Percentiles rank a stretch among this genome's conserved stretches.
These are phyloP conservation scores for Eristalinus sepulchralis DNA, from an alignment of 2,888 invertebrate genomes.

Conservation along the genomic window DNA sequence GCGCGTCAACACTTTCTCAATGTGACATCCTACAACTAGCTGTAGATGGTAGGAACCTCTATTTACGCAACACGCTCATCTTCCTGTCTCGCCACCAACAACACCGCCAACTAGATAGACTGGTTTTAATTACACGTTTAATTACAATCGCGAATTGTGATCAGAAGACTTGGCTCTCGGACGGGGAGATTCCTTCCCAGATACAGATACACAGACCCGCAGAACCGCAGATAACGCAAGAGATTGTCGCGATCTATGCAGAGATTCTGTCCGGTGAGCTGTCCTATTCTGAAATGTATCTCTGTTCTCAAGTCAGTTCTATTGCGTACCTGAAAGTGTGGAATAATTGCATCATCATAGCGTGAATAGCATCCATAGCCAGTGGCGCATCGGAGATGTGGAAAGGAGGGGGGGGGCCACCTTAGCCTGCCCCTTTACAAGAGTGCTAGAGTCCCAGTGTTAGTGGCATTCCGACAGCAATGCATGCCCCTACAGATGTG, in stretches of 20 bases:
- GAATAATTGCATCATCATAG: constrained; percentile 68
- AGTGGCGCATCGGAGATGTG: constrained; percentile 33
- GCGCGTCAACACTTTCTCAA: constrained; percentile 68
- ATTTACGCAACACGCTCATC: constrained; percentile 37
- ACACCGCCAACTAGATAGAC: constrained; percentile 52
- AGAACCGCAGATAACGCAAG: constrained; percentile 42
- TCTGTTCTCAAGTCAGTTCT: constrained; percentile 51
- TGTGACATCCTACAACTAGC: constrained; percentile 37
- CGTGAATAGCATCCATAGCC: constrained; percentile 56
- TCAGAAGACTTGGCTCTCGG: constrained; percentile 42
- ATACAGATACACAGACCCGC: neutral
- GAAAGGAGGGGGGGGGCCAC: neutral
- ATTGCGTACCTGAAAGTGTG: constrained; percentile 59
- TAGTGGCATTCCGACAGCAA: constrained; percentile 27
- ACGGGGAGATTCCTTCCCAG: constrained; percentile 27
- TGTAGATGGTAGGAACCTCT: constrained; percentile 52
- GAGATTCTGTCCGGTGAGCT: constrained; percentile 45
- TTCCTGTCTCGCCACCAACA: neutral
- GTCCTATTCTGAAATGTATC: constrained; percentile 56
- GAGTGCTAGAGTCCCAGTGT: neutral
- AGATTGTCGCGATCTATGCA: constrained; percentile 64
- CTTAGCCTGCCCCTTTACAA: neutral
- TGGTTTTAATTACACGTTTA: constrained; percentile 70
- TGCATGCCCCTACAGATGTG: neutral
- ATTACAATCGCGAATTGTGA: constrained; percentile 60